A percentile compares a stretch with the other conserved stretches of the same genome.
Evolutionary conservation across 2,113 vertebrate species (phyloP).

Genomic region (Bucco capensis): DNA sequence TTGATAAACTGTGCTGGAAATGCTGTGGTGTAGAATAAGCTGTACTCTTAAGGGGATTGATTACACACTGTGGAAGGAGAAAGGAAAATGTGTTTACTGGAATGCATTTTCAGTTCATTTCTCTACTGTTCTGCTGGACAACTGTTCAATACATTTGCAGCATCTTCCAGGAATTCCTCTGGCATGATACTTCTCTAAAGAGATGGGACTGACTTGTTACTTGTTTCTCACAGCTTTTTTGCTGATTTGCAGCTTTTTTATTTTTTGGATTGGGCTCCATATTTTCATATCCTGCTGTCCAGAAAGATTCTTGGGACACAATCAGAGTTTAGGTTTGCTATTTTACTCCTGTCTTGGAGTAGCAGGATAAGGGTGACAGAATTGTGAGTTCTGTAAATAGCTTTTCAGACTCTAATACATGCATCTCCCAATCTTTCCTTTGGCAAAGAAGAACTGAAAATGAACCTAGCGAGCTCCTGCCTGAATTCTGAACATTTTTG

Average conservation of each 20-base stretch:
- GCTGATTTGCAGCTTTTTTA: background rate
- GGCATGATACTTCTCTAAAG: background rate
- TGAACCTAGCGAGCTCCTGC: background rate
- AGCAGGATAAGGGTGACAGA: background rate
- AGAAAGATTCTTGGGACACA: background rate
- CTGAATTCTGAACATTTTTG: background rate
- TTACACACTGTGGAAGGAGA: background rate
- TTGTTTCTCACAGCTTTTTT: background rate
- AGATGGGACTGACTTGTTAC: background rate
- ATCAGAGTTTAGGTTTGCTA: background rate
- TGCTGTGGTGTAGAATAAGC: background rate
- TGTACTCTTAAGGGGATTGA: background rate
- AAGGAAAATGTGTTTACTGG: background rate
- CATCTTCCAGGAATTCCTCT: background rate
- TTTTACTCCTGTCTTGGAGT: background rate
- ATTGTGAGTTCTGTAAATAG: background rate
- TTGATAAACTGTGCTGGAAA: conserved; percentile 31
- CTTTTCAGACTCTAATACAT: background rate
- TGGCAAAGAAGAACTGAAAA: background rate
- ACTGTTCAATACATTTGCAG: background rate
- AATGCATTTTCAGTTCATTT: background rate
- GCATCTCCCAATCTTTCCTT: background rate
- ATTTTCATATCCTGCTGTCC: background rate
- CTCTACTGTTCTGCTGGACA: background rate
- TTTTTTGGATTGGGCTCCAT: background rate